These are phyloP conservation scores for Zaprionus nigranus DNA, from an alignment of 1,140 invertebrate genomes.

Conservation along the genomic window DNA sequence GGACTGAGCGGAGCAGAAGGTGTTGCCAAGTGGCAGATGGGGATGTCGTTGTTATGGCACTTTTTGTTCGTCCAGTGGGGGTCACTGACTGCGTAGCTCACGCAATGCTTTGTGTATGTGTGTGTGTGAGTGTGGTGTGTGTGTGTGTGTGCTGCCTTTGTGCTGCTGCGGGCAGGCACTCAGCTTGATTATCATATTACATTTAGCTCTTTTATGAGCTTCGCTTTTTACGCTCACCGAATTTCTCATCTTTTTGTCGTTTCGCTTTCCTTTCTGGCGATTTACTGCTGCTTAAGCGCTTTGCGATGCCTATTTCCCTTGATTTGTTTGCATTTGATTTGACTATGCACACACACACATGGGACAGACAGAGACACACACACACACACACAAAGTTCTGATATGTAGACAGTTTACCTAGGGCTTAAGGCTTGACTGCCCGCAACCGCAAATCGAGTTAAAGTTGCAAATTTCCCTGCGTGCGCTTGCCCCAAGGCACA, in stretches of 20 bases:
- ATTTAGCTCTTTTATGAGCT: slow-evolving; percentile 62
- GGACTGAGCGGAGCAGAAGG: neutral
- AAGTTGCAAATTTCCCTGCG: slow-evolving; percentile 46
- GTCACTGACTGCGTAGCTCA: slow-evolving; percentile 43
- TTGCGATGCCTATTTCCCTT: slow-evolving; percentile 21
- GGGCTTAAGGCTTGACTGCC: slow-evolving; percentile 36
- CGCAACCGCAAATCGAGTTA: slow-evolving; percentile 54
- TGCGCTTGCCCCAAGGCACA: slow-evolving; percentile 23
- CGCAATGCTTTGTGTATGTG: neutral
- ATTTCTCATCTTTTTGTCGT: slow-evolving; percentile 14
- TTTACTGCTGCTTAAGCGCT: slow-evolving; percentile 5
- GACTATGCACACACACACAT: slow-evolving; percentile 5
- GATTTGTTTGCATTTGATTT: slow-evolving; percentile 51
- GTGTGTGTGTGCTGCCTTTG: slow-evolving; percentile 14
- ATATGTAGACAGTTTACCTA: slow-evolving; percentile 38
- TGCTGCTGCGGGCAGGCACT: slow-evolving; percentile 51
- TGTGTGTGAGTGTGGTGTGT: neutral
- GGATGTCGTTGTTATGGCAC: slow-evolving; percentile 28
- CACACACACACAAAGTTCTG: slow-evolving; percentile 15
- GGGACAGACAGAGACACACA: neutral
- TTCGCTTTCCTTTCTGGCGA: slow-evolving; percentile 20
- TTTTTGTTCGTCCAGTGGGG: slow-evolving; percentile 26
- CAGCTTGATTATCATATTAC: slow-evolving; percentile 78
- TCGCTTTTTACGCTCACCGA: slow-evolving; percentile 25
- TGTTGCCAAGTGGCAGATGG: neutral